Base-by-base conservation (phyloP, 1,140 invertebrate species). In the Pseudomyrmex dendroicus region DNA sequence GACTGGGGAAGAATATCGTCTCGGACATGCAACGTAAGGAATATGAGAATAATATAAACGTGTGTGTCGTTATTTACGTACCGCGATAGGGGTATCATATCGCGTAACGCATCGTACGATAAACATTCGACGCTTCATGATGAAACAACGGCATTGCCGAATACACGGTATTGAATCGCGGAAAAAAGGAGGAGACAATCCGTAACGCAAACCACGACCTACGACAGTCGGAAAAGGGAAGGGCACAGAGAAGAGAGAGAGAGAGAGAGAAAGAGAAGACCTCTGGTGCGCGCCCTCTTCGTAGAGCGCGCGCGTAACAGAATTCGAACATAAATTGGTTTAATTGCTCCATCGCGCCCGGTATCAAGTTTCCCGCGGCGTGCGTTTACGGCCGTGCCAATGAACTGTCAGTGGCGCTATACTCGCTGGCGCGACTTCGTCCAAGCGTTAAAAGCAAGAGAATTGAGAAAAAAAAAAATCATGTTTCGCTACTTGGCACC, bases 261-360 rank as follows among this genome's bases (percentile, higher is more conserved):
- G 46, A 72, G 10, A 83, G 57, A 25, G 73, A 73, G 22, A 13
- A 20, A 50, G 12, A 48, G n/a, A 35, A 35, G 35, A 35, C 35
- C 35, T 52, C 63, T 68, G 54, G 22, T 22, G 17, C n/a, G 15
- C 17, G 12, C 22, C 35, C 59, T 12, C 13, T 67, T 22, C 72
- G 57, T 46, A 48, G 22, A 35, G 66, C 77, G 52, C 46, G 57
- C 48, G 72, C 77, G 17, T 62, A 83, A 83, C 63, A 73, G 76
- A 89, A 83, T 83, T 89, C 86, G 87, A 74, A 88, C 84, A 84
- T 86, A 89, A 88, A 89, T 89, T 86, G 84, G 72, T 89, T 89
- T 89, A 89, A 89, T 86, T 86, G 84, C 87, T 59, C 64, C 77
- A 89, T 89, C 89, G 84, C 80, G 64, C 83, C 77, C 83, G 83